Conservation (phyloP, 2,797 vertebrate genomes). For the Falco peregrinus region DNA sequence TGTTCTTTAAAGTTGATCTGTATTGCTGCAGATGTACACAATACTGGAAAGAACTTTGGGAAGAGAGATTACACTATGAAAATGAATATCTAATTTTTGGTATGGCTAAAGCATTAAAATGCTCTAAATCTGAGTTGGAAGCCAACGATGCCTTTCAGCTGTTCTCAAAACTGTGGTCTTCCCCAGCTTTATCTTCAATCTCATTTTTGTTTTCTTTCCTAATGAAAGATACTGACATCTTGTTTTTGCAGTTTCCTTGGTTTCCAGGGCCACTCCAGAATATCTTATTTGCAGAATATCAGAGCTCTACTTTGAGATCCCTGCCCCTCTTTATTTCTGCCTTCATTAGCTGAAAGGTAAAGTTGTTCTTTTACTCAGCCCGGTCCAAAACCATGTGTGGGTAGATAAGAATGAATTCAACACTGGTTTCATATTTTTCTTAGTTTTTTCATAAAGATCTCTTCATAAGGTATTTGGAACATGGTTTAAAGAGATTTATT, state of each 20-base stretch:
- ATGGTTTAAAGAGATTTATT: neutral
- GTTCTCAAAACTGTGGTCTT: neutral
- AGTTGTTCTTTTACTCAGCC: neutral
- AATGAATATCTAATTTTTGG: neutral
- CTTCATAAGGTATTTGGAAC: neutral
- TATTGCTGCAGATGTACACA: neutral
- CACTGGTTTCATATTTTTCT: neutral
- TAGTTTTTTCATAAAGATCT: neutral
- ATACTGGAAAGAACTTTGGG: neutral
- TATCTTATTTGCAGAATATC: neutral
- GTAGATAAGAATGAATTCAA: neutral
- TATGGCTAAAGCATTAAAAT: neutral
- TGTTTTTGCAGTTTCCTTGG: neutral
- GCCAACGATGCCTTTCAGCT: neutral
- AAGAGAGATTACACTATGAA: neutral
- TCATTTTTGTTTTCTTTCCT: neutral
- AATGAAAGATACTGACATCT: neutral
- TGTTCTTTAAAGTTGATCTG: neutral
- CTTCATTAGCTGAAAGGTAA: neutral
- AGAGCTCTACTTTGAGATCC: neutral
- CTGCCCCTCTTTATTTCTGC: neutral
- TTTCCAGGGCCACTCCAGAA: neutral
- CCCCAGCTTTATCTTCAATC: neutral
- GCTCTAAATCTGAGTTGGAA: neutral
- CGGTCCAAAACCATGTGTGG: neutral